These are phyloP conservation scores for Mechanitis mazaeus DNA, from an alignment of 2,888 invertebrate species.

Conservation along the genomic window DNA sequence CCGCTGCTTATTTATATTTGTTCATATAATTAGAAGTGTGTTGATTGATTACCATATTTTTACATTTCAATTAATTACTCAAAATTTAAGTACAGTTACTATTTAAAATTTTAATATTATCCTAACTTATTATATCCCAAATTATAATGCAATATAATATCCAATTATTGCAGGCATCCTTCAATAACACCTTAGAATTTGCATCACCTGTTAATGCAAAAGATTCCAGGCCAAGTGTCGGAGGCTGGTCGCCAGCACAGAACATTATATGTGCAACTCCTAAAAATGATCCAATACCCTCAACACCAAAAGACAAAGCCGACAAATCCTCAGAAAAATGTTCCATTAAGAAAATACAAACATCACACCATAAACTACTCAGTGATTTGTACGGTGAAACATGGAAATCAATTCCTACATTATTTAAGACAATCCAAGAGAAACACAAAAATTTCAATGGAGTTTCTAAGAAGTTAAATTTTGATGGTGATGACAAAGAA, in stretches of 20 bases:
- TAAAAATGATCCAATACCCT: constrained; percentile 46
- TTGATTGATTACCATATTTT: no score
- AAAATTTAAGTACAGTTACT: no score
- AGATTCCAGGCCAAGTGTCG: constrained; percentile 46
- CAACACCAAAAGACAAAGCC: constrained; percentile 55
- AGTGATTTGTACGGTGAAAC: constrained; percentile 74
- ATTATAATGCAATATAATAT: background rate
- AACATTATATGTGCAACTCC: constrained; percentile 60
- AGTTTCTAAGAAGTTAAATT: constrained; percentile 54
- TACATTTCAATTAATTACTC: no score
- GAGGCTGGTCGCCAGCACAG: constrained; percentile 67
- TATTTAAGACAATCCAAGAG: constrained; percentile 54
- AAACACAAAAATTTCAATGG: constrained; percentile 47
- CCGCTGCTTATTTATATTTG: no score
- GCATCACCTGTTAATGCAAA: constrained; percentile 35
- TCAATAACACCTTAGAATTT: constrained; percentile 46
- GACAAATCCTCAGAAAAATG: constrained; percentile 64
- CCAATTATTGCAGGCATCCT: constrained; percentile 50
- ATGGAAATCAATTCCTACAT: constrained; percentile 71
- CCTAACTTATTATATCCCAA: background rate
- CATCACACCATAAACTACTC: constrained; percentile 61
- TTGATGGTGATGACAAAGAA: constrained; percentile 59
- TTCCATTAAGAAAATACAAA: constrained; percentile 57
- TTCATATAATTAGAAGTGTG: no score
- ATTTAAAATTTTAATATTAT: no score